Evolutionary conservation across 2,888 invertebrate genomes (phyloP).

Genomic region (Andricus quercusramuli): DNA sequence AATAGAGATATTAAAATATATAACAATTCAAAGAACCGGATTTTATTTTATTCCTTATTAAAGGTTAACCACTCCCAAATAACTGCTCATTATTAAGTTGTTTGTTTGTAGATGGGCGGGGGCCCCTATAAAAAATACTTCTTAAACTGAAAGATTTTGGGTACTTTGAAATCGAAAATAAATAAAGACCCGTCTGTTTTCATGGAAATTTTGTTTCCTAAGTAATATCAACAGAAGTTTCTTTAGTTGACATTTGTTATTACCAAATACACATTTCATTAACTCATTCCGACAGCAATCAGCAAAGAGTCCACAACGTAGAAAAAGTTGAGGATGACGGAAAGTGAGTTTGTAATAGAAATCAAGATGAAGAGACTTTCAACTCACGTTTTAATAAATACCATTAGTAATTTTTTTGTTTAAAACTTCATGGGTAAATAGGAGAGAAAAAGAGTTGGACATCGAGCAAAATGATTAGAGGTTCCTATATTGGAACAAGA

Average conservation of each 20-base stretch:
- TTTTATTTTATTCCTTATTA: background rate
- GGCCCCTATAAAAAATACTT: background rate
- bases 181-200: background rate
- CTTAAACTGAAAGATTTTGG: background rate
- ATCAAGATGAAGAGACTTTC: constrained; percentile 5
- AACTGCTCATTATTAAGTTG: background rate
- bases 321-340: constrained; percentile 12
- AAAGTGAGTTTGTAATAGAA: constrained; percentile 19
- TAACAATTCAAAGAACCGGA: background rate
- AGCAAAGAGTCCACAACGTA: background rate
- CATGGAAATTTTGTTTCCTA: background rate
- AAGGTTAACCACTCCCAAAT: background rate
- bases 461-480: background rate
- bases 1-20: no score
- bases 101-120: no score
- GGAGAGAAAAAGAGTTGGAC: background rate
- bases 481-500: background rate
- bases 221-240: background rate
- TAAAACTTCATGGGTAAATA: background rate
- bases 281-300: background rate
- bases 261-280: constrained; percentile 7
- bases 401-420: background rate
- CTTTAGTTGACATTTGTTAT: background rate
- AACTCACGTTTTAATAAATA: constrained; percentile 14
- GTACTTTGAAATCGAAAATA: background rate